Evolutionary conservation across 2,888 invertebrate species (phyloP), one percentile per base, ranked within the genome.

Genomic region (Protophormia terraenovae): DNA sequence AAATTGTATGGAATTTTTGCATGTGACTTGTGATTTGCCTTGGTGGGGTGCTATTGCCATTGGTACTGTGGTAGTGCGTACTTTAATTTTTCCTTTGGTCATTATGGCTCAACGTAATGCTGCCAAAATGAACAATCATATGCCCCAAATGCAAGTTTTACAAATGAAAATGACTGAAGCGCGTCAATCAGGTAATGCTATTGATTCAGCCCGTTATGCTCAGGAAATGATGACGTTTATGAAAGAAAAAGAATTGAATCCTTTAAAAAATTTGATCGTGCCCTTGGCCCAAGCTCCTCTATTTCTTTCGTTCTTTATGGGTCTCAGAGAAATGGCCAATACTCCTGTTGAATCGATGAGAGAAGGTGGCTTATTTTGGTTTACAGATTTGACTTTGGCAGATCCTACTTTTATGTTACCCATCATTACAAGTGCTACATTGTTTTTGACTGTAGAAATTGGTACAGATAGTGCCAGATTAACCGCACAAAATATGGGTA

Each of bases 381-480:
- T 99, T 91, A 93, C 94, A 3, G 98, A 99, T 94, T 94, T 99
- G 58, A 98, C 98, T 0, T 92, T 97, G 10, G 94, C 96, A 2
- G 99, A 99, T 93, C 98, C 98, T 60, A 97, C 94, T 92, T 99
- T 96, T 90, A 87, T 97, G 14, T 93, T 99, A 77, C 99, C 99
- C 0, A 6, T 98, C 0, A 93, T 98, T 67, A 98, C 98, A 0
- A 95, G 97, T 92, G 93, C 94, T 0, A 98, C 98, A 0, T 93
- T 99, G 89, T 95, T 95, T 91, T 92, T 96, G 0, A 98, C 98
- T 2, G 95, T 98, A 73, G 97, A 97, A 89, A 88, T 97, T 27
- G 97, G 98, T 67, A 95, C 96, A 1, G 98, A 98, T 90, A 93
- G 95, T 16, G 95, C 95, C 0, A 94, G 94, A 82, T 88, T 96